Base-by-base conservation (phyloP, 2,888 invertebrate species). In the Malthinus flaveolus region DNA sequence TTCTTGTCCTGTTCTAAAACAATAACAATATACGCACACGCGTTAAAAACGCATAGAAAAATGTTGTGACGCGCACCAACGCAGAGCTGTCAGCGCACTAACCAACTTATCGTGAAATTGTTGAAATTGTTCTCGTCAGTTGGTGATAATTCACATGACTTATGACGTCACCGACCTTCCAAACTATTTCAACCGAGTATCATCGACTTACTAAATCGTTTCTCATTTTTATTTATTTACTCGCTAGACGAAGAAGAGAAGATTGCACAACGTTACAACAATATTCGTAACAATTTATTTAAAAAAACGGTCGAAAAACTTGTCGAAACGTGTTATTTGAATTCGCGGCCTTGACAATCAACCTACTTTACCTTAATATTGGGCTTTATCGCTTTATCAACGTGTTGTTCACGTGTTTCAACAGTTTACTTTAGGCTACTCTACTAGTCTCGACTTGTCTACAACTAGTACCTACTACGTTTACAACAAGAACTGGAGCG, bases 141-240 rank as follows among this genome's bases (percentile, higher is more conserved):
- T 73, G 72, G 70, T 73, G 75, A 74, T 75, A 75, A 74, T 71
- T 75, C 75, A 75, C 75, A 75, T 75, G 75, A 76, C 74, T 68
- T 59, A 47, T 73, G 74, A 76, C 76, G 76, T 76, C 75, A 75
- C 48, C 57, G 66, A 57, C 68, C 68, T 70, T 70, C 71, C 71
- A 65, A 63, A 59, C 64, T 66, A 63, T 62, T 62, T 61, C 62
- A 62, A 51, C 49, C 49, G 59, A 60, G 46, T 48, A 48, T 51
- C 52, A 33, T 37, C 48, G 49, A 48, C 49, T 39, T 55, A 33
- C 13, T 33, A n/a, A 6, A 34, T 46, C 35, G 23, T 33, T 31
- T 44, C 42, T 23, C 15, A 36, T 44, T 32, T 44, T 32, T 36
- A 13, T 52, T 15, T 45, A 10, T 44, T 15, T 9, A 11, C 33